A percentile compares a stretch with the other conserved stretches of the same genome.
phyloP scores from a whole-genome alignment of 2,797 vertebrate genomes.

The Tiaroga cobitis region DNA sequence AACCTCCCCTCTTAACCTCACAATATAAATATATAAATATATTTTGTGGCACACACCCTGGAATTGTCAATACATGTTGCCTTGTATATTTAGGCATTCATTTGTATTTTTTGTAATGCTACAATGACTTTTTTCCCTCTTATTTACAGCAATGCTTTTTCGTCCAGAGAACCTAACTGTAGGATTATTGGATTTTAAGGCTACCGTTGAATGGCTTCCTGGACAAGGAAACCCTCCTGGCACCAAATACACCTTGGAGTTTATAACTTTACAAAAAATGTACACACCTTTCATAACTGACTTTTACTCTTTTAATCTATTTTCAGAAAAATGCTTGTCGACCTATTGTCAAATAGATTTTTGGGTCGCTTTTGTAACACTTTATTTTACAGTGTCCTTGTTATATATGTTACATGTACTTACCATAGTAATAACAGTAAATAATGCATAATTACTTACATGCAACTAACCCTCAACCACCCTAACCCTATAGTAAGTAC shows the following conservation, averaged over 20 bases:
- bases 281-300: constrained; percentile 19
- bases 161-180: constrained; percentile 62
- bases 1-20: background rate
- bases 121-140: background rate
- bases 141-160: constrained; percentile 51
- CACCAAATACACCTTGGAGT: constrained; percentile 58
- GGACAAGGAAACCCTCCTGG: constrained; percentile 47
- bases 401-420: too few relatives aligned
- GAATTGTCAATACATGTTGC: background rate
- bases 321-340: background rate
- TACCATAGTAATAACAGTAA: too few relatives aligned
- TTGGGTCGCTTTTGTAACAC: background rate
- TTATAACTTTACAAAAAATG: constrained; percentile 14
- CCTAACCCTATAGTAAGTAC: too few relatives aligned
- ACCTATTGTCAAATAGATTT: background rate
- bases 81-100: background rate
- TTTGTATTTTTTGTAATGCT: background rate
- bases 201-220: constrained; percentile 52
- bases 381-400: too few relatives aligned
- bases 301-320: background rate
- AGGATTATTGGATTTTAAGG: constrained; percentile 59
- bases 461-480: too few relatives aligned
- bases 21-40: background rate
- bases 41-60: background rate
- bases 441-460: too few relatives aligned